Percentiles rank a stretch among this genome's conserved stretches.
Evolutionary conservation across 2,888 invertebrate species (phyloP).

Genomic region (Mesochorus sp.): DNA sequence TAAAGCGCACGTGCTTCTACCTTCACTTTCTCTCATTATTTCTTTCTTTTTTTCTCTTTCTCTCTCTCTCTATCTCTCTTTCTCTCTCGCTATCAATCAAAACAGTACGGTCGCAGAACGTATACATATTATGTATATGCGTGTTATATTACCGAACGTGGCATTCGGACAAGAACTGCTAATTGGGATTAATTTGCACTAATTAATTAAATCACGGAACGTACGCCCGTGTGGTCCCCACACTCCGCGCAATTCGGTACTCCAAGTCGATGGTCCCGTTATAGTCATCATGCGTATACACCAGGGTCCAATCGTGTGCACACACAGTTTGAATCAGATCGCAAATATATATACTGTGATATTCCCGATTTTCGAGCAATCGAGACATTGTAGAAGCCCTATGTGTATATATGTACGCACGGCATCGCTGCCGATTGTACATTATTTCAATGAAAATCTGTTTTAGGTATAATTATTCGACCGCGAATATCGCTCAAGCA

Average conservation of each 20-base stretch:
- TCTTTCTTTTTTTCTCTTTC: background rate
- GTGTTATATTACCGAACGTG: constrained; percentile 64
- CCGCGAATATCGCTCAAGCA: no score
- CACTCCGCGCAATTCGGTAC: constrained; percentile 22
- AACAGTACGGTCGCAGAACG: constrained; percentile 19
- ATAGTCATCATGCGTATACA: background rate
- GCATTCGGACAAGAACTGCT: constrained; percentile 71
- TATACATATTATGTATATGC: constrained; percentile 41
- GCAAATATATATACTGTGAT: background rate
- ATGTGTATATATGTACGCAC: background rate
- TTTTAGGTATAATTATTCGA: no score
- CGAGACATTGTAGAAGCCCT: background rate
- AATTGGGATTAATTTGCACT: constrained; percentile 79
- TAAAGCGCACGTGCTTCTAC: background rate
- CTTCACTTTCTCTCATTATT: background rate
- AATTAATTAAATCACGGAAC: constrained; percentile 77
- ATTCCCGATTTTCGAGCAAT: background rate
- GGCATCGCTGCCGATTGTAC: background rate
- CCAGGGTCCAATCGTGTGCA: no score
- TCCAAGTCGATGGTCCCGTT: constrained; percentile 27
- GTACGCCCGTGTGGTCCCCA: constrained; percentile 65
- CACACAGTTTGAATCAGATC: background rate
- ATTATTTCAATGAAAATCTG: no score
- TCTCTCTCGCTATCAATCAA: background rate
- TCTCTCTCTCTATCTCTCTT: background rate